phyloP scores from a whole-genome alignment of 2,113 vertebrate genomes.

The Carlito syrichta region DNA sequence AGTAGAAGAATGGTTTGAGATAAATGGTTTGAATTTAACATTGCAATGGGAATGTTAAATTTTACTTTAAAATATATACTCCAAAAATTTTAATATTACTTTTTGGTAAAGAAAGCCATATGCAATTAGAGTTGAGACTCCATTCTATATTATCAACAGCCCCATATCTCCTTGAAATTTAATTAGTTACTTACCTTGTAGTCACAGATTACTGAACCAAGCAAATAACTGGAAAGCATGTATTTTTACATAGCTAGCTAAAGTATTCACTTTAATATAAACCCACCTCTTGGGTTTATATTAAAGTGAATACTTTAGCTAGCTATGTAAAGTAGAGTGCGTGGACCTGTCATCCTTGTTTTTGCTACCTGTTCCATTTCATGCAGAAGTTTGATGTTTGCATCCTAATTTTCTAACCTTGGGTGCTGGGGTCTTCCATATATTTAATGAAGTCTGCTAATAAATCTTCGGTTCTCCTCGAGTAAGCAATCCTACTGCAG shows the following conservation, averaged over 20 bases:
- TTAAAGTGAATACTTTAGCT: neutral
- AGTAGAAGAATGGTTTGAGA: neutral
- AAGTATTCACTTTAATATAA: neutral
- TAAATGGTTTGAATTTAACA: neutral
- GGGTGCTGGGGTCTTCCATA: constrained; percentile 72
- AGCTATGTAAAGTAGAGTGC: constrained; percentile 1
- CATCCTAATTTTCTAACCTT: constrained; percentile 80
- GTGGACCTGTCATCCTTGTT: constrained; percentile 25
- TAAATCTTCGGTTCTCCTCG: constrained; percentile 81
- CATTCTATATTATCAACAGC: neutral
- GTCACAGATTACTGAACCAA: constrained; percentile 11
- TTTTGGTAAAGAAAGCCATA: neutral
- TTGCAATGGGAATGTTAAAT: neutral
- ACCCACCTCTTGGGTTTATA: neutral
- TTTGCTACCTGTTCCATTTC: constrained; percentile 59
- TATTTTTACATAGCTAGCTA: constrained; percentile 1
- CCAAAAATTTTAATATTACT: neutral
- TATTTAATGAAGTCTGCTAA: constrained; percentile 87
- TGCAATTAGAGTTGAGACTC: neutral
- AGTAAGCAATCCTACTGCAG: constrained; percentile 83
- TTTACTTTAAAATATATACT: constrained; percentile 25
- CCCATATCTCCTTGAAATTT: constrained; percentile 26
- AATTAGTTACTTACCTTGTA: constrained; percentile 20
- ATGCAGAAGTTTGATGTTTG: constrained; percentile 49
- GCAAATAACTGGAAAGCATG: constrained; percentile 16